Percentiles rank a stretch among this genome's conserved stretches.
Conservation (phyloP, 2,113 vertebrate genomes). For the Puntigrus tetrazona region DNA sequence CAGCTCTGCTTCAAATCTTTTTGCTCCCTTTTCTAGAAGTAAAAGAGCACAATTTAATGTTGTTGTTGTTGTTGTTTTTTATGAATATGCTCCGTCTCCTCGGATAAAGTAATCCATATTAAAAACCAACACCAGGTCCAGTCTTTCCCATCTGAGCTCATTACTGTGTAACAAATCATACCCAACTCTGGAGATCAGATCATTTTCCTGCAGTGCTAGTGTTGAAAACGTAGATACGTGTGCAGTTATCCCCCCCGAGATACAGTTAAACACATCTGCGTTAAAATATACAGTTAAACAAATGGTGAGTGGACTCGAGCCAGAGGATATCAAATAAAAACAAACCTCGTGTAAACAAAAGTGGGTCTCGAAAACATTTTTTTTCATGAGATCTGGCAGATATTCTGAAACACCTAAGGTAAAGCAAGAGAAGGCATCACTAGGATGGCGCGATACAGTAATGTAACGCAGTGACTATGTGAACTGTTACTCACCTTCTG, state of each 20-base stretch:
- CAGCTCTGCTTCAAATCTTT: conserved; percentile 72
- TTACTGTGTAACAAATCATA: too few relatives aligned
- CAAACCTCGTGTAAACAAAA: conserved; percentile 90
- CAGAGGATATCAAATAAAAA: background rate
- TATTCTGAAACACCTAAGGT: conserved; percentile 67
- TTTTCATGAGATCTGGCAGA: conserved; percentile 74
- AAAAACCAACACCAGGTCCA: too few relatives aligned
- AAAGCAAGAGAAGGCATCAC: background rate
- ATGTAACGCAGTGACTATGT: background rate
- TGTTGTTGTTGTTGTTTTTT: too few relatives aligned
- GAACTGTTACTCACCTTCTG: conserved; percentile 69
- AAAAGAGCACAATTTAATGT: background rate
- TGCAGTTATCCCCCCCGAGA: background rate
- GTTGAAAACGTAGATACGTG: background rate
- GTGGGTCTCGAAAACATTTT: conserved; percentile 80
- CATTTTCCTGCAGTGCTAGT: background rate
- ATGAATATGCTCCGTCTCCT: too few relatives aligned
- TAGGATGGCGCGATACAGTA: background rate
- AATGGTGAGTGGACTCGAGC: background rate
- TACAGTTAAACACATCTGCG: background rate
- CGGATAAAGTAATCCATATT: too few relatives aligned
- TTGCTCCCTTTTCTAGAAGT: conserved; percentile 72
- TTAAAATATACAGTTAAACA: background rate
- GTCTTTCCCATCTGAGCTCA: too few relatives aligned
- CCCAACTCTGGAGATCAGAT: background rate